These are phyloP conservation scores for Caenorhabditis macrosperma DNA, from an alignment of 2,888 invertebrate genomes.

Conservation along the genomic window DNA sequence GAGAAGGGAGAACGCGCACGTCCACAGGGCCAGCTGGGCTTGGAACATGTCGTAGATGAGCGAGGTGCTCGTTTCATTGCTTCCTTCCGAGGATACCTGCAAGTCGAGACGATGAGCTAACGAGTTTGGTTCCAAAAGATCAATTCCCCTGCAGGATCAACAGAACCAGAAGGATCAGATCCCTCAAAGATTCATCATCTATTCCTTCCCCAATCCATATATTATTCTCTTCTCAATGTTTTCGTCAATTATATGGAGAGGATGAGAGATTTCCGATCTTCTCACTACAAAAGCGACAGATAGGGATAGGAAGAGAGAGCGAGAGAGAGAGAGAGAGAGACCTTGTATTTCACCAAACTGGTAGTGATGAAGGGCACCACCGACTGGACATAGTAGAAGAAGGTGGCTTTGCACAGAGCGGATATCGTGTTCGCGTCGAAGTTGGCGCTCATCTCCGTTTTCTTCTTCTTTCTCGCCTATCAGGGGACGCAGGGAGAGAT, in stretches of 20 bases:
- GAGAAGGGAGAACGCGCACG: slow-evolving; percentile 75
- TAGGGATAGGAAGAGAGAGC: not conserved
- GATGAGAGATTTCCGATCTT: slow-evolving; percentile 35
- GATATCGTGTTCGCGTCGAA: slow-evolving; percentile 42
- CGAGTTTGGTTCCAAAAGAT: too few species aligned
- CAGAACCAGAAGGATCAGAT: too few species aligned
- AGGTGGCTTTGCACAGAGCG: slow-evolving; percentile 39
- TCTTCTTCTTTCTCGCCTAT: not conserved
- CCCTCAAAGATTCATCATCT: too few species aligned
- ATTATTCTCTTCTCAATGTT: not conserved
- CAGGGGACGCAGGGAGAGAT: not conserved
- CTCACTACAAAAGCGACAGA: not conserved
- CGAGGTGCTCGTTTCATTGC: slow-evolving; percentile 52
- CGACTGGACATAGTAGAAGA: slow-evolving; percentile 37
- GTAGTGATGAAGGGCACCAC: slow-evolving; percentile 41
- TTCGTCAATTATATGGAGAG: slow-evolving; percentile 1
- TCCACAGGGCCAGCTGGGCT: slow-evolving; percentile 79
- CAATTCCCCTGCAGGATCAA: too few species aligned
- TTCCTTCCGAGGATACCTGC: slow-evolving; percentile 68
- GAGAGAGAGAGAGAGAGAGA: slow-evolving; percentile 10
- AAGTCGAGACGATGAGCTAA: slow-evolving; percentile 18
- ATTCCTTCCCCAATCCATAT: not conserved
- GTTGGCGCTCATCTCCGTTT: slow-evolving; percentile 21
- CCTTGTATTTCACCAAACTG: slow-evolving; percentile 36
- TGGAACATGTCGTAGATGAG: slow-evolving; percentile 71